Conservation (phyloP, 2,888 invertebrate genomes). For the Polymixis lichenea region DNA sequence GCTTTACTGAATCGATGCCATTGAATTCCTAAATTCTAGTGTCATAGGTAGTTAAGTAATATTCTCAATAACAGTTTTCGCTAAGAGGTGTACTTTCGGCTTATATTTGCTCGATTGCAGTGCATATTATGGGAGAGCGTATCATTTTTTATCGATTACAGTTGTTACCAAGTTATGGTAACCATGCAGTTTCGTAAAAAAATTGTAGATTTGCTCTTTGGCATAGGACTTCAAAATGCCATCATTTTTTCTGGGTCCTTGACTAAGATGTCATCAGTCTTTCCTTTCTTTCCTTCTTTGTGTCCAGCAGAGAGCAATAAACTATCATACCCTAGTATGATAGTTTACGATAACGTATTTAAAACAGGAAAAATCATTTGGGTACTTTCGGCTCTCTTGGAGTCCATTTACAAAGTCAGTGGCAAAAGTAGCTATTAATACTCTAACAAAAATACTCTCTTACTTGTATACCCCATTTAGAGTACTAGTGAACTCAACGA, state of each 20-base stretch:
- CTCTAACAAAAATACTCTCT: not conserved
- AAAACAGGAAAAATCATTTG: too few relatives aligned
- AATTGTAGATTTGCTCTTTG: not conserved
- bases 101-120: not conserved
- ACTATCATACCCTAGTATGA: not conserved
- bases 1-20: not conserved
- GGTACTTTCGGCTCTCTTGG: not conserved
- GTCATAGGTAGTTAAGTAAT: not conserved
- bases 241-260: not conserved
- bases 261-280: too few relatives aligned
- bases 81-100: not conserved
- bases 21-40: not conserved
- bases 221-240: not conserved
- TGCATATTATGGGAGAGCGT: not conserved
- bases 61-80: not conserved
- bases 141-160: conserved; percentile 9
- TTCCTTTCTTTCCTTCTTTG: not conserved
- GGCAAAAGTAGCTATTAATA: not conserved
- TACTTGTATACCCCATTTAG: not conserved
- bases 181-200: conserved; percentile 3
- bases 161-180: conserved; percentile 1
- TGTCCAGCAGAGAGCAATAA: not conserved
- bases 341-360: not conserved
- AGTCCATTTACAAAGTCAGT: not conserved
- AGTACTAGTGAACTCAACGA: conserved; percentile 3